phyloP scores from a whole-genome alignment of 2,888 invertebrate species.

The Ornithoptera priamus region DNA sequence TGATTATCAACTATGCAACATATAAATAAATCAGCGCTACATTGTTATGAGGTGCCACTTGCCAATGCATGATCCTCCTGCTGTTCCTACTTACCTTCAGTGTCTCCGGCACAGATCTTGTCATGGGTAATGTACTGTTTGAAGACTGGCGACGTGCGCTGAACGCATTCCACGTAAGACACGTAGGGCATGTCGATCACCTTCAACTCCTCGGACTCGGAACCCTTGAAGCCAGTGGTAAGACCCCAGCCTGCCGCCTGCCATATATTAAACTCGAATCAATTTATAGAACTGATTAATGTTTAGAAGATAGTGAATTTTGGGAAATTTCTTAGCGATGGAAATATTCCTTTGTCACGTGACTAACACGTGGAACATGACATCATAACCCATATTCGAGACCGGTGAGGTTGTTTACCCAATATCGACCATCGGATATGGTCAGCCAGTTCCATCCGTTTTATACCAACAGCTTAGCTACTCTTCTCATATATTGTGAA shows the following conservation, averaged over 20 bases:
- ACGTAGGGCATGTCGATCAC: conserved; percentile 43
- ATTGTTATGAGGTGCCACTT: too few species aligned
- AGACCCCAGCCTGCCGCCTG: conserved; percentile 50
- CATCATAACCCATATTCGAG: too few species aligned
- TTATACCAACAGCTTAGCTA: too few species aligned
- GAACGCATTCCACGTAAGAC: conserved; percentile 37
- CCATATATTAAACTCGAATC: neutral
- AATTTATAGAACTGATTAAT: neutral
- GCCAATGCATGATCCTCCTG: neutral
- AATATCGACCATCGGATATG: too few species aligned
- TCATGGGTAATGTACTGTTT: conserved; percentile 44
- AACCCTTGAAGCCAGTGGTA: conserved; percentile 34
- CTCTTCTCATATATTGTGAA: too few species aligned
- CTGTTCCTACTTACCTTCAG: conserved; percentile 36
- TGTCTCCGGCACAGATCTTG: conserved; percentile 53
- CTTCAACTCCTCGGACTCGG: conserved; percentile 39
- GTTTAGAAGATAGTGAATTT: neutral
- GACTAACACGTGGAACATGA: too few species aligned
- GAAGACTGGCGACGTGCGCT: conserved; percentile 33
- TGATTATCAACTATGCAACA: too few species aligned
- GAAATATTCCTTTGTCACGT: too few species aligned
- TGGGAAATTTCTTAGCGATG: neutral
- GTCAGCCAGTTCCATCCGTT: too few species aligned
- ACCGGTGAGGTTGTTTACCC: too few species aligned
- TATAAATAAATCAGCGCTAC: too few species aligned